Conservation (phyloP, 2,113 vertebrate species). For the Chaetura pelagica region DNA sequence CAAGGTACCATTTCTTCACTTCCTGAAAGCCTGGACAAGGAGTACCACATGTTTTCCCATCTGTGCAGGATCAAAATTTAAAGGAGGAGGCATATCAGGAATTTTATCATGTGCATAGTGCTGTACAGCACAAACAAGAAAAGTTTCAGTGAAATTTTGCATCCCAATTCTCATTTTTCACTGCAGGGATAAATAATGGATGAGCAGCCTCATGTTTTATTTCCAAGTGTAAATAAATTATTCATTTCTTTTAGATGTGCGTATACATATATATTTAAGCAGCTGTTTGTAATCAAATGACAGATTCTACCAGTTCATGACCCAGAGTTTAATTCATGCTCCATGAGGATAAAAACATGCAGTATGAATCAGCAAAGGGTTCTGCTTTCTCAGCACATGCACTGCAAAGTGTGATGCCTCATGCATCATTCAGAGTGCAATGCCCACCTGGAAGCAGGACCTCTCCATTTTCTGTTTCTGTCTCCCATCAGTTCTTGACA, state of each 20-base stretch:
- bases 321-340: not conserved
- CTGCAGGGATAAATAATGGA: slow-evolving; percentile 57
- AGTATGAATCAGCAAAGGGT: not conserved
- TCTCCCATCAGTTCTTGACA: not conserved
- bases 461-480: not conserved
- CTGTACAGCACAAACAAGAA: not conserved
- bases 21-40: not conserved
- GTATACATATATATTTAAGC: not conserved
- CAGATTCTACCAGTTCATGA: slow-evolving; percentile 9
- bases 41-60: not conserved
- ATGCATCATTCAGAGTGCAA: not conserved
- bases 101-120: not conserved
- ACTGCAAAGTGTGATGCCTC: not conserved
- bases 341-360: not conserved
- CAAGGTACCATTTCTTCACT: not conserved
- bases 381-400: not conserved
- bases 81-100: not conserved
- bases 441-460: not conserved
- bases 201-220: slow-evolving; percentile 54
- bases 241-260: slow-evolving; percentile 10
- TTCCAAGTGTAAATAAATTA: slow-evolving; percentile 49
- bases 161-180: not conserved
- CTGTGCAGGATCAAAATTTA: slow-evolving; percentile 25
- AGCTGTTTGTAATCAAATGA: slow-evolving; percentile 51
- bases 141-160: slow-evolving; percentile 3